Evolutionary conservation across 1,140 invertebrate species (phyloP).

Genomic region (Diorhabda carinulata): DNA sequence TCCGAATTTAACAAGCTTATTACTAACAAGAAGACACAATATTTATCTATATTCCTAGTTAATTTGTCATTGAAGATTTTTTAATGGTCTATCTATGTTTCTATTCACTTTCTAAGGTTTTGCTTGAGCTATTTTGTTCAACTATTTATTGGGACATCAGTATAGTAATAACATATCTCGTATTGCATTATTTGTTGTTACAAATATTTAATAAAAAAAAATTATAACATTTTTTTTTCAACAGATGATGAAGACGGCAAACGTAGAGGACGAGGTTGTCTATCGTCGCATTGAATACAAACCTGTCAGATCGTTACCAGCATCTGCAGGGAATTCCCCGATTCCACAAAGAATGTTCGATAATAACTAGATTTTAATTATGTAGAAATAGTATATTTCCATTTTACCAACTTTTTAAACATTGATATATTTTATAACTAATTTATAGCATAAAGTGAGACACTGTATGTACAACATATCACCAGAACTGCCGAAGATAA

Average conservation of each 20-base stretch:
- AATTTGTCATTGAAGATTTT: too few relatives aligned
- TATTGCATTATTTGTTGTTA: too few relatives aligned
- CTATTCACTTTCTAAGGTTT: too few relatives aligned
- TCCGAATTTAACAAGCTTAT: too few relatives aligned
- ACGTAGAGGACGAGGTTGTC: constrained; percentile 48
- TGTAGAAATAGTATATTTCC: neutral
- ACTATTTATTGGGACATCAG: too few relatives aligned
- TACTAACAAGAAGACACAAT: too few relatives aligned
- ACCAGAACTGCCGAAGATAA: too few relatives aligned
- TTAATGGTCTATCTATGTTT: too few relatives aligned
- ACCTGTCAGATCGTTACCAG: constrained; percentile 34
- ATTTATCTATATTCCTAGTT: too few relatives aligned
- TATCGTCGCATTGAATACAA: constrained; percentile 47
- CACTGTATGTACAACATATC: neutral
- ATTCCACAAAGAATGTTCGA: constrained; percentile 38
- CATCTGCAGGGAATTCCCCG: constrained; percentile 42
- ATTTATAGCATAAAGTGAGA: neutral
- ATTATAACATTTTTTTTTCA: neutral
- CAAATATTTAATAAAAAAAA: too few relatives aligned
- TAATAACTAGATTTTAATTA: constrained; percentile 18
- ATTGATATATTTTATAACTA: constrained; percentile 3
- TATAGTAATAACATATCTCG: too few relatives aligned
- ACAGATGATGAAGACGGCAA: constrained; percentile 49
- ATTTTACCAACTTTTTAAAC: neutral
- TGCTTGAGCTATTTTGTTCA: too few relatives aligned